Conservation (phyloP, 2,888 invertebrate genomes). For the Nomada goodeniana region DNA sequence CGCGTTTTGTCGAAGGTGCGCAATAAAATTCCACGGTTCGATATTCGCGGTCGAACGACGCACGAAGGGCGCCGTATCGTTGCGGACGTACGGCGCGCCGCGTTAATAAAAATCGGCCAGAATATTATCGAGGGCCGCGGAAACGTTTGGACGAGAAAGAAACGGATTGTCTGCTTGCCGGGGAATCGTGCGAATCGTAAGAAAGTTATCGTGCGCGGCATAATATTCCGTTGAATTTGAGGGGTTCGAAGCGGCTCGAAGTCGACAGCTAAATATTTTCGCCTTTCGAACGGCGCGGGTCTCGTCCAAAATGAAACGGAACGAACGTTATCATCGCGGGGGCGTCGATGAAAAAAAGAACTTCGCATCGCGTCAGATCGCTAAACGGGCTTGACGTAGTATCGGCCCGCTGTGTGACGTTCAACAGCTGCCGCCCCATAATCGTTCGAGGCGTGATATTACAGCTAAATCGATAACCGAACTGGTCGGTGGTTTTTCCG, state of each 20-base stretch:
- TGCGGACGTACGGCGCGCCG: not conserved
- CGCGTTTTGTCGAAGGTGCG: slow-evolving; percentile 51
- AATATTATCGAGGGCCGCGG: not conserved
- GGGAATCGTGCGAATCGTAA: too few relatives aligned
- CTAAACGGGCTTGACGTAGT: slow-evolving; percentile 53
- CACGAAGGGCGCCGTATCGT: slow-evolving; percentile 18
- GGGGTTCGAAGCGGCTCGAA: not conserved
- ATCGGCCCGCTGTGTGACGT: slow-evolving; percentile 56
- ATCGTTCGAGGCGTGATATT: slow-evolving; percentile 72
- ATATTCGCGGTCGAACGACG: slow-evolving; percentile 21
- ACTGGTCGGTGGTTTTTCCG: slow-evolving; percentile 62
- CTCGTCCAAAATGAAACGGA: not conserved
- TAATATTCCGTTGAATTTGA: not conserved
- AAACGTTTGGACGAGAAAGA: too few relatives aligned
- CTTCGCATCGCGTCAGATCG: slow-evolving; percentile 41
- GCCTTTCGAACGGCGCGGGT: not conserved
- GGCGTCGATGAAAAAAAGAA: slow-evolving; percentile 25
- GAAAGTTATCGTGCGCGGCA: not conserved
- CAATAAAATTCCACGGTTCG: slow-evolving; percentile 51
- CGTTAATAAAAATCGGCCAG: slow-evolving; percentile 24
- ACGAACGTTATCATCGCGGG: not conserved
- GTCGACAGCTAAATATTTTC: not conserved
- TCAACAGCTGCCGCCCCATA: slow-evolving; percentile 69
- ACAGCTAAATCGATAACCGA: slow-evolving; percentile 69
- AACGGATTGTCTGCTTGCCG: too few relatives aligned